These are phyloP conservation scores for Phalangium opilio DNA, from an alignment of 2,888 invertebrate genomes.

Conservation along the genomic window DNA sequence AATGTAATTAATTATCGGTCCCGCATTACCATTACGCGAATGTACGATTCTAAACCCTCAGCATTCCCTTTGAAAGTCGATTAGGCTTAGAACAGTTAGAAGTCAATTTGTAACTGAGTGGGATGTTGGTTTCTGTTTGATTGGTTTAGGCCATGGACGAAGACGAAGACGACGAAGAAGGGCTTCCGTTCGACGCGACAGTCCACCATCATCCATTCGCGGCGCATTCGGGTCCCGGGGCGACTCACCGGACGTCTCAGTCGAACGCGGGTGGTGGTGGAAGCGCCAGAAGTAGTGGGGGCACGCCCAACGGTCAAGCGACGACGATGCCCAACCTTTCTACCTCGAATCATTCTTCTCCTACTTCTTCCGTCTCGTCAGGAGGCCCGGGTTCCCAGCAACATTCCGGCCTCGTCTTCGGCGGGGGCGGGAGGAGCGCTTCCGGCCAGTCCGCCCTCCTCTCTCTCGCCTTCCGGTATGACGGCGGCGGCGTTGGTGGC, in stretches of 20 bases:
- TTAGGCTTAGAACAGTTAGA: too few species aligned
- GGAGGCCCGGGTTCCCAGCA: not conserved
- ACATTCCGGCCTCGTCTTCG: not conserved
- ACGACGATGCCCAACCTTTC: not conserved
- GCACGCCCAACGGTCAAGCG: constrained; percentile 6
- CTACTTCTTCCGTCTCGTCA: not conserved
- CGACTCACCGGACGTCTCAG: too few species aligned
- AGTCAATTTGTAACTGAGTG: too few species aligned
- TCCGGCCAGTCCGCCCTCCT: not conserved
- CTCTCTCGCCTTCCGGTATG: not conserved
- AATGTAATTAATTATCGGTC: too few species aligned
- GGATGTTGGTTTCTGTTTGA: too few species aligned
- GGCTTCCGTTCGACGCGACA: constrained; percentile 18
- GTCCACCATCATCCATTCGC: constrained; percentile 7
- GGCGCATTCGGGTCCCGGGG: not conserved
- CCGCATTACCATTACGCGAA: too few species aligned
- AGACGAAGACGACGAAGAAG: constrained; percentile 12
- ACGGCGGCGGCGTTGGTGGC: constrained; percentile 29
- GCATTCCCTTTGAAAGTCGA: too few species aligned
- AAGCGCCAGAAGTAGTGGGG: too few species aligned
- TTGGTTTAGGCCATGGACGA: constrained; percentile 18
- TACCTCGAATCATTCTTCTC: too few species aligned
- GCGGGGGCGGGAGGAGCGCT: not conserved
- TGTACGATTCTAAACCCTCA: too few species aligned
- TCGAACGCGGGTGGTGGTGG: too few species aligned